Evolutionary conservation across 2,797 vertebrate species (phyloP).

Genomic region (Sebastes nivosus): DNA sequence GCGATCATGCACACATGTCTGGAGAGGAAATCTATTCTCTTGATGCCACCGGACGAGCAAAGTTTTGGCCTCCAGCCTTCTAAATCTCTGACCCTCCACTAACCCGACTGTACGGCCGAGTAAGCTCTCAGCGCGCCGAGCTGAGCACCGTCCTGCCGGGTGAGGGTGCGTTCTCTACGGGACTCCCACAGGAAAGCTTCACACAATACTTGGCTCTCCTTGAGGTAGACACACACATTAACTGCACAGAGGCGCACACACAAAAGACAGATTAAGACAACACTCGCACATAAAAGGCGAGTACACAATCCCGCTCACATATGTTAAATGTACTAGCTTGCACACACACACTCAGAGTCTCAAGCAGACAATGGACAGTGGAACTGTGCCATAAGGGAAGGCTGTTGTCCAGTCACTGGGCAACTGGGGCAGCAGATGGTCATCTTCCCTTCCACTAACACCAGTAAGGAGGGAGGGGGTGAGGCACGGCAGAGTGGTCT

Average conservation of each 20-base stretch:
- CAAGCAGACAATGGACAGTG: slow-evolving; percentile 77
- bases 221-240: slow-evolving; percentile 49
- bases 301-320: slow-evolving; percentile 25
- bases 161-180: slow-evolving; percentile 62
- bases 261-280: slow-evolving; percentile 43
- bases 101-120: slow-evolving; percentile 42
- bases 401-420: slow-evolving; percentile 80
- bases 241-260: slow-evolving; percentile 21
- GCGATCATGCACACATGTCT: slow-evolving; percentile 50
- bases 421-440: slow-evolving; percentile 84
- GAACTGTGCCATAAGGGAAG: slow-evolving; percentile 77
- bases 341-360: slow-evolving; percentile 25
- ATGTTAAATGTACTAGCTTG: slow-evolving; percentile 12
- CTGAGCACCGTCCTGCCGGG: slow-evolving; percentile 41
- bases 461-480: slow-evolving; percentile 49
- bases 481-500: slow-evolving; percentile 42
- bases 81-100: slow-evolving; percentile 57
- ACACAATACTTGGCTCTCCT: slow-evolving; percentile 79
- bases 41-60: slow-evolving; percentile 40
- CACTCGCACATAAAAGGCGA: slow-evolving; percentile 39
- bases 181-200: slow-evolving; percentile 79
- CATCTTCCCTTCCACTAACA: slow-evolving; percentile 81
- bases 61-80: slow-evolving; percentile 49
- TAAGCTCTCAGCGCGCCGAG: slow-evolving; percentile 26
- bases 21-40: slow-evolving; percentile 66